Conservation (phyloP, 2,113 vertebrate genomes). For the Poeciliopsis prolifica region DNA sequence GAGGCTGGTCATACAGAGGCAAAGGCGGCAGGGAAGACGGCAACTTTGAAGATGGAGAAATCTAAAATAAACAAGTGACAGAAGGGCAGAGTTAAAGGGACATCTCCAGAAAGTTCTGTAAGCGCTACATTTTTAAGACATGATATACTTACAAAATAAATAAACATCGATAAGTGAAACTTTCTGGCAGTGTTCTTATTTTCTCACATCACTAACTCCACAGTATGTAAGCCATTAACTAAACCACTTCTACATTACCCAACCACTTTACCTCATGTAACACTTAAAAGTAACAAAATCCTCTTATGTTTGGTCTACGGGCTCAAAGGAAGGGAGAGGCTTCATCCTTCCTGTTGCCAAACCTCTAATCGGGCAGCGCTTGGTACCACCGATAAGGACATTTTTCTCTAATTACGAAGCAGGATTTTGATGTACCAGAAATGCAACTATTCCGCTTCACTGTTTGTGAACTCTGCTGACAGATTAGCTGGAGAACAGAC, state of each 20-base stretch:
- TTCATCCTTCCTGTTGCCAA: constrained; percentile 68
- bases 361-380: constrained; percentile 45
- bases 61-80: constrained; percentile 44
- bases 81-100: not conserved
- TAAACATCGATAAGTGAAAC: not conserved
- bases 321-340: constrained; percentile 69
- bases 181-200: not conserved
- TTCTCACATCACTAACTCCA: too few relatives aligned
- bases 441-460: constrained; percentile 37
- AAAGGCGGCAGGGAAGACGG: constrained; percentile 87
- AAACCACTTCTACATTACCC: too few relatives aligned
- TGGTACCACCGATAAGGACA: constrained; percentile 57
- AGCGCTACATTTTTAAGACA: too few relatives aligned
- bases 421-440: constrained; percentile 51
- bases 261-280: constrained; percentile 2
- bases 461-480: constrained; percentile 63
- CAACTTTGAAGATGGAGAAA: constrained; percentile 83
- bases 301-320: constrained; percentile 54
- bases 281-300: constrained; percentile 9
- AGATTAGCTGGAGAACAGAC: constrained; percentile 47
- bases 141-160: too few relatives aligned
- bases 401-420: constrained; percentile 48
- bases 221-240: not conserved
- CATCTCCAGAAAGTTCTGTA: too few relatives aligned
- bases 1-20: constrained; percentile 93